Percentiles rank a stretch among this genome's conserved stretches.
These are phyloP conservation scores for Drosophila obscura DNA, from an alignment of 1,140 invertebrate genomes.

Conservation along the genomic window DNA sequence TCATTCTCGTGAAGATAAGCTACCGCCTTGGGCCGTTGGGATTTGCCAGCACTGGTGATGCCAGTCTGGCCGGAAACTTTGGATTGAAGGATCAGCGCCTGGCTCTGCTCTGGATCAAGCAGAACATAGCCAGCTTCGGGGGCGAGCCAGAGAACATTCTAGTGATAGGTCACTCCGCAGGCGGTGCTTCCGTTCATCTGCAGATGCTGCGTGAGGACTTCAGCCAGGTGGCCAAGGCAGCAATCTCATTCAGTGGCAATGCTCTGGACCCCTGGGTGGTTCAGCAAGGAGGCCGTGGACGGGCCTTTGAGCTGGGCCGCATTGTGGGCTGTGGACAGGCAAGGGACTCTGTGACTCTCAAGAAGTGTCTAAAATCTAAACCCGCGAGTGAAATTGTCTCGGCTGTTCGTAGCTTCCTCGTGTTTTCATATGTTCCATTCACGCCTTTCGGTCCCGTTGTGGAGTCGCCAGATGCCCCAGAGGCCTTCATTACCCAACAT, in stretches of 20 bases:
- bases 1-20: constrained; percentile 87
- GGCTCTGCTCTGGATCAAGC: constrained; percentile 54
- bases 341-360: constrained; percentile 78
- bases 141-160: constrained; percentile 86
- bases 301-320: constrained; percentile 85
- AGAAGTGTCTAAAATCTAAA: constrained; percentile 86
- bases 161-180: constrained; percentile 86
- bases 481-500: constrained; percentile 85
- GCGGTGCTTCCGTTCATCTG: constrained; percentile 86
- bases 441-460: constrained; percentile 86
- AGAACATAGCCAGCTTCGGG: constrained; percentile 86
- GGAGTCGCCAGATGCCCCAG: constrained; percentile 69
- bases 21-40: constrained; percentile 87
- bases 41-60: constrained; percentile 67
- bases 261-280: constrained; percentile 75
- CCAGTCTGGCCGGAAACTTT: constrained; percentile 61
- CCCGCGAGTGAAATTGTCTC: constrained; percentile 75
- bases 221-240: constrained; percentile 42
- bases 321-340: constrained; percentile 85
- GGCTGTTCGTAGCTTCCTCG: constrained; percentile 50
- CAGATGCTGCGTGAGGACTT: constrained; percentile 86
- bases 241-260: constrained; percentile 68
- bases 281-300: constrained; percentile 85
- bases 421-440: constrained; percentile 86
- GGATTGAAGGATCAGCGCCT: constrained; percentile 74